phyloP scores from a whole-genome alignment of 2,113 vertebrate genomes.

The Plecotus auritus region DNA sequence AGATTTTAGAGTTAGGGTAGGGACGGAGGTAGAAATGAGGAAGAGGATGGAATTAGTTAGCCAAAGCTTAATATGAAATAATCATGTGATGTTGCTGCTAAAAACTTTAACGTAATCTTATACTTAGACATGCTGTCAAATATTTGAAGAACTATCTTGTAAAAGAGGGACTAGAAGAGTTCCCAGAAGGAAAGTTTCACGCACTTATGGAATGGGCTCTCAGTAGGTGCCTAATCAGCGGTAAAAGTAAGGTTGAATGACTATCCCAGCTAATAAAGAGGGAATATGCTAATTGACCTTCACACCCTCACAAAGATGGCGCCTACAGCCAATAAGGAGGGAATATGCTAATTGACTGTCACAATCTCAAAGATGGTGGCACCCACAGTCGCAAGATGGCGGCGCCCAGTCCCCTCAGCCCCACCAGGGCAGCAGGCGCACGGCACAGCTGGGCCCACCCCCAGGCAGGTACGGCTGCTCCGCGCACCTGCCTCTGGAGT shows the following conservation, averaged over 20 bases:
- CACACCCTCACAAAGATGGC: no score
- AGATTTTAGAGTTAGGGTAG: background rate
- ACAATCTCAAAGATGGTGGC: no score
- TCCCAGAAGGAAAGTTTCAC: background rate
- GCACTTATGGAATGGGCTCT: background rate
- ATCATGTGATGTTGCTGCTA: conserved; percentile 7
- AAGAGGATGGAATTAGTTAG: background rate
- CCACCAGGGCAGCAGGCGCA: no score
- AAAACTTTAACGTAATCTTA: background rate
- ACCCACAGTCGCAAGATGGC: no score
- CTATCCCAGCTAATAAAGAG: background rate
- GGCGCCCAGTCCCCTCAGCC: no score
- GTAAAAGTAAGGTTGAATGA: background rate
- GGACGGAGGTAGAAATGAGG: background rate
- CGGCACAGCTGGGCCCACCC: no score
- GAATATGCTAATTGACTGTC: no score
- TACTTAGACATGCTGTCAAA: conserved; percentile 12
- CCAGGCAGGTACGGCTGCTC: no score
- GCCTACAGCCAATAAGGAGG: no score
- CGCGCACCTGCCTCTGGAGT: no score
- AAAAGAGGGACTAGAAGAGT: background rate
- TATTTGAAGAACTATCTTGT: conserved; percentile 32
- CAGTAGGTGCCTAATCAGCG: background rate
- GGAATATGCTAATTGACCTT: no score
- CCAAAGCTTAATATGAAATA: background rate